These are phyloP conservation scores for Melanotaenia nigrans DNA, from an alignment of 2,797 vertebrate genomes.

Conservation along the genomic window DNA sequence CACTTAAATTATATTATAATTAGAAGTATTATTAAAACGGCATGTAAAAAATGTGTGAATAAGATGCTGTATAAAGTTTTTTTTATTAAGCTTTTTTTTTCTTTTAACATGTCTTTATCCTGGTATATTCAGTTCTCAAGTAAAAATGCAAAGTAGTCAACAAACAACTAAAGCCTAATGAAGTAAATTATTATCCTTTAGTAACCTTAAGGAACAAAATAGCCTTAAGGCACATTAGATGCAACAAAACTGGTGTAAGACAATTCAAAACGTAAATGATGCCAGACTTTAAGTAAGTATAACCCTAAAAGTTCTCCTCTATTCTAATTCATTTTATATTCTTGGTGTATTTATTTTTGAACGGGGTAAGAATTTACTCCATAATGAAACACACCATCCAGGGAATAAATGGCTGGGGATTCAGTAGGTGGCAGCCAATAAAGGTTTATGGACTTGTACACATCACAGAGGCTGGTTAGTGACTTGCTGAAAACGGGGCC, in stretches of 20 bases:
- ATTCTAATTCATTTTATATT: slow-evolving; percentile 38
- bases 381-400: slow-evolving; percentile 70
- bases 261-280: neutral
- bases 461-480: slow-evolving; percentile 73
- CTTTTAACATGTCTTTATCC: too few relatives aligned
- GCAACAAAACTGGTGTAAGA: neutral
- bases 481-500: slow-evolving; percentile 77
- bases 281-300: neutral
- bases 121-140: too few relatives aligned
- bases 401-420: slow-evolving; percentile 76
- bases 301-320: slow-evolving; percentile 17
- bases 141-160: too few relatives aligned
- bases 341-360: slow-evolving; percentile 63
- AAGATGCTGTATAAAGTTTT: too few relatives aligned
- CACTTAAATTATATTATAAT: too few relatives aligned
- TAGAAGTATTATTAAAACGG: too few relatives aligned
- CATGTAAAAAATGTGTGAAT: too few relatives aligned
- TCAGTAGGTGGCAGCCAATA: slow-evolving; percentile 75
- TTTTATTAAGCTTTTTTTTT: too few relatives aligned
- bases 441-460: slow-evolving; percentile 82
- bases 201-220: too few relatives aligned
- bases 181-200: too few relatives aligned
- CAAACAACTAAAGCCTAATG: too few relatives aligned
- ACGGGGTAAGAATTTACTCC: slow-evolving; percentile 65
- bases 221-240: too few relatives aligned